Conservation (phyloP, 2,888 invertebrate genomes). For the Amiota mariae region DNA sequence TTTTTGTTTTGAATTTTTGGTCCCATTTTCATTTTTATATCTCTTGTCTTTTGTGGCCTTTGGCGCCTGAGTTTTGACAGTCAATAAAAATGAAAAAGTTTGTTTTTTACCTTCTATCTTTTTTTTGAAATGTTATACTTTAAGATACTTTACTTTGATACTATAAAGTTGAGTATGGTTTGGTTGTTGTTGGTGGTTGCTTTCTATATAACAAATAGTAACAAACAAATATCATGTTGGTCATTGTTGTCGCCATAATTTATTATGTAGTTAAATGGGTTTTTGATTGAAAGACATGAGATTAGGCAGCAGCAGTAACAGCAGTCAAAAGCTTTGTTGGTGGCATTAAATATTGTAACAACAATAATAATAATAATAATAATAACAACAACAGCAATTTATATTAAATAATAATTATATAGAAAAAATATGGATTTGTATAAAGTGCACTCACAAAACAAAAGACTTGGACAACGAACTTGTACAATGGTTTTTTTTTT, state of each 20-base stretch:
- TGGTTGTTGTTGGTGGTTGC: too few species aligned
- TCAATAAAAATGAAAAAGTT: slow-evolving; percentile 54
- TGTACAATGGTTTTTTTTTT: slow-evolving; percentile 33
- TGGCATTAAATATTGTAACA: slow-evolving; percentile 53
- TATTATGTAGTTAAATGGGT: slow-evolving; percentile 56
- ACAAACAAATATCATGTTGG: neutral
- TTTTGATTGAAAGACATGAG: slow-evolving; percentile 61
- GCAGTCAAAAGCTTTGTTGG: slow-evolving; percentile 35
- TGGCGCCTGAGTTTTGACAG: slow-evolving; percentile 66
- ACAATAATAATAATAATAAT: slow-evolving; percentile 59
- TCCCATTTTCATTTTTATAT: neutral
- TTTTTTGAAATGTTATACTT: slow-evolving; percentile 67
- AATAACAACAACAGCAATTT: slow-evolving; percentile 44
- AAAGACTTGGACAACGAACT: slow-evolving; percentile 61
- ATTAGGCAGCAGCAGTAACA: slow-evolving; percentile 8
- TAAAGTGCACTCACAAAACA: slow-evolving; percentile 39
- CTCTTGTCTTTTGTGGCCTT: neutral
- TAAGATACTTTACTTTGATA: slow-evolving; percentile 16
- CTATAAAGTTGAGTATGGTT: too few species aligned
- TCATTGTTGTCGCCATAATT: slow-evolving; percentile 23
- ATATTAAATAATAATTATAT: too few species aligned
- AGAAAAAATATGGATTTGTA: slow-evolving; percentile 31
- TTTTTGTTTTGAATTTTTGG: slow-evolving; percentile 5
- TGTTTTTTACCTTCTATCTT: too few species aligned
- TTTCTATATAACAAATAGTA: too few species aligned